Evolutionary conservation across 2,888 invertebrate genomes (phyloP).

Genomic region (Craniophora ligustri): DNA sequence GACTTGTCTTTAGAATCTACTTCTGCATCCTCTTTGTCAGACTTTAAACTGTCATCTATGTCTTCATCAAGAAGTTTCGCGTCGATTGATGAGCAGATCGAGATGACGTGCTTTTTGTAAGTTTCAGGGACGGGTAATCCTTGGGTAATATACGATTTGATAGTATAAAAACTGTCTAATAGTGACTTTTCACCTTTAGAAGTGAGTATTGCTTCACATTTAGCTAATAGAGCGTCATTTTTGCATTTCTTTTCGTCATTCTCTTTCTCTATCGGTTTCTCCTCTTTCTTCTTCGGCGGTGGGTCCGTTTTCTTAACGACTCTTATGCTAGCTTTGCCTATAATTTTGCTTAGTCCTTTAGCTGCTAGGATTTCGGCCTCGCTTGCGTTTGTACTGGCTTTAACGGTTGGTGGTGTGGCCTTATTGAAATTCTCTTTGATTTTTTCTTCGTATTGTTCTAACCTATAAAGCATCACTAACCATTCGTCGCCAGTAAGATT

Average conservation of each 20-base stretch:
- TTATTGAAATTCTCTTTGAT: conserved; percentile 73
- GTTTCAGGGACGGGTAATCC: conserved; percentile 79
- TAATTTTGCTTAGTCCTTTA: conserved; percentile 82
- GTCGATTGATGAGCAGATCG: conserved; percentile 80
- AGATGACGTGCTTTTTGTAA: conserved; percentile 79
- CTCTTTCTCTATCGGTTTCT: conserved; percentile 43
- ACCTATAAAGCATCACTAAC: conserved; percentile 76
- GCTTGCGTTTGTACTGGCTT: conserved; percentile 65
- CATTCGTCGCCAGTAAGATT: conserved; percentile 78
- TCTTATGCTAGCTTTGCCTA: conserved; percentile 72
- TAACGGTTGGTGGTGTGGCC: conserved; percentile 56
- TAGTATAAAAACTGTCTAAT: conserved; percentile 79
- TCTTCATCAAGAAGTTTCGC: conserved; percentile 77
- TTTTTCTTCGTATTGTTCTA: conserved; percentile 76
- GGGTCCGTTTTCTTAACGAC: conserved; percentile 65
- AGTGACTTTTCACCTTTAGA: conserved; percentile 78
- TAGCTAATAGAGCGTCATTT: conserved; percentile 74
- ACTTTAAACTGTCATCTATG: conserved; percentile 66
- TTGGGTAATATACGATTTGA: conserved; percentile 80
- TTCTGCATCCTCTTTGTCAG: conserved; percentile 51
- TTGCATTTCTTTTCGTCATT: conserved; percentile 64
- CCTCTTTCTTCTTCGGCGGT: conserved; percentile 58
- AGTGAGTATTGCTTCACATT: conserved; percentile 78
- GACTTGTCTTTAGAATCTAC: conserved; percentile 47
- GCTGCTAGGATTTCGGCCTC: conserved; percentile 84